Conservation (phyloP, 2,888 invertebrate genomes). For the Meganola albula region DNA sequence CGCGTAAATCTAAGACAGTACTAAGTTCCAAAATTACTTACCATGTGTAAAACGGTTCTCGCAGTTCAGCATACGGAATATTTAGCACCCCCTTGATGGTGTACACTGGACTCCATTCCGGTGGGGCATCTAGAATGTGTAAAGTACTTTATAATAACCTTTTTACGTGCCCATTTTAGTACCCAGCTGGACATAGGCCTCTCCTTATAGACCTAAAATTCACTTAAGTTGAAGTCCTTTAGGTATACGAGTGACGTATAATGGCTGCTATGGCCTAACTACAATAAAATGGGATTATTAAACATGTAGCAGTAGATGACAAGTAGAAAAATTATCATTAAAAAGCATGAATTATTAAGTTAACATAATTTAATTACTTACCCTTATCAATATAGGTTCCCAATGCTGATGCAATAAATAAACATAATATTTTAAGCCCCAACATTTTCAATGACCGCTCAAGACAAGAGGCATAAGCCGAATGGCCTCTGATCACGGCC, state of each 20-base stretch:
- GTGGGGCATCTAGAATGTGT: conserved; percentile 57
- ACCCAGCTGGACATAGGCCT: too few relatives aligned
- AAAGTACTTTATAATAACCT: too few relatives aligned
- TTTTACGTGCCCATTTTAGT: too few relatives aligned
- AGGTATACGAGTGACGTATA: too few relatives aligned
- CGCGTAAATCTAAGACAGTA: too few relatives aligned
- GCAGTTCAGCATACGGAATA: conserved; percentile 96
- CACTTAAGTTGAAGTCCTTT: too few relatives aligned
- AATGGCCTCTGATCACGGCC: conserved; percentile 37
- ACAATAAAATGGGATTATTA: too few relatives aligned
- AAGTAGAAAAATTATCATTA: too few relatives aligned
- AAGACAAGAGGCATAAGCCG: conserved; percentile 32
- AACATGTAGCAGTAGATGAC: too few relatives aligned
- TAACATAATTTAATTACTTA: conserved; percentile 36
- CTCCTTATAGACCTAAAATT: too few relatives aligned
- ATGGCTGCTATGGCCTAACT: too few relatives aligned
- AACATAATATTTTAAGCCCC: conserved; percentile 35
- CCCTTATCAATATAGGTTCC: conserved; percentile 52
- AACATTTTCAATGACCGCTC: conserved; percentile 42
- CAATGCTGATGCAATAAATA: conserved; percentile 42
- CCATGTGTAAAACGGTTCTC: conserved; percentile 94
- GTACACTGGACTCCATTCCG: conserved; percentile 84
- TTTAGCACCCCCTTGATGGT: conserved; percentile 86
- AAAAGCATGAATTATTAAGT: neutral
- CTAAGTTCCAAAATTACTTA: conserved; percentile 59